Percentiles rank a stretch among this genome's conserved stretches.
Evolutionary conservation across 2,113 vertebrate species (phyloP).

Genomic region (Silurus glanis): DNA sequence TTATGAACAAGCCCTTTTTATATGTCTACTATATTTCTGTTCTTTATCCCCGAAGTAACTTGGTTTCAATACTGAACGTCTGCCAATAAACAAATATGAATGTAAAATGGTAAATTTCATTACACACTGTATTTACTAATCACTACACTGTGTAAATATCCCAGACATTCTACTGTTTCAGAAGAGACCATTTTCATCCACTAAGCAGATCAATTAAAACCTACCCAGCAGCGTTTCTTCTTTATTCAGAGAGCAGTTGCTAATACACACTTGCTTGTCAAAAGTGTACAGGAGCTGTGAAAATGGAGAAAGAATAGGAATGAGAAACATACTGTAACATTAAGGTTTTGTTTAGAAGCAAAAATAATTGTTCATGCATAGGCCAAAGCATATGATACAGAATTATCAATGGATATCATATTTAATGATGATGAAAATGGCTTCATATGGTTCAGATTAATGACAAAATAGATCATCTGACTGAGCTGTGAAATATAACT

Average conservation of each 20-base stretch:
- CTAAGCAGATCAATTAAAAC: conserved; percentile 41
- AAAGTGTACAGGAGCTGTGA: conserved; percentile 88
- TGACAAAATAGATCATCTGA: too few relatives aligned
- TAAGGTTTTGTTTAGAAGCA: background rate
- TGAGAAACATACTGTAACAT: background rate
- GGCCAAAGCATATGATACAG: too few relatives aligned
- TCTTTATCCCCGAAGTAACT: background rate
- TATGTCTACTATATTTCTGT: background rate
- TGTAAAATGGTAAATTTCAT: background rate
- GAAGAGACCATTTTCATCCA: background rate
- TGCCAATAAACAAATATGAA: background rate
- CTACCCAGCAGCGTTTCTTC: conserved; percentile 92
- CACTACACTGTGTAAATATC: background rate
- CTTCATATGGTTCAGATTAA: too few relatives aligned
- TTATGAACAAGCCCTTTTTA: background rate
- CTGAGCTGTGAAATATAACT: too few relatives aligned
- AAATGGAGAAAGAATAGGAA: conserved; percentile 32
- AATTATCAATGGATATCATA: too few relatives aligned
- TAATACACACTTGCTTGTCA: conserved; percentile 84
- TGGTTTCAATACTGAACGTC: background rate
- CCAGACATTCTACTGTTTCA: background rate
- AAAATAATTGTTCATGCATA: background rate
- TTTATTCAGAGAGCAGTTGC: conserved; percentile 90
- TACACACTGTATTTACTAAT: background rate
- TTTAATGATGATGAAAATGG: too few relatives aligned